A percentile compares a stretch with the other conserved stretches of the same genome.
phyloP scores from a whole-genome alignment of 2,888 invertebrate species.

The Stictocephala bisonia region DNA sequence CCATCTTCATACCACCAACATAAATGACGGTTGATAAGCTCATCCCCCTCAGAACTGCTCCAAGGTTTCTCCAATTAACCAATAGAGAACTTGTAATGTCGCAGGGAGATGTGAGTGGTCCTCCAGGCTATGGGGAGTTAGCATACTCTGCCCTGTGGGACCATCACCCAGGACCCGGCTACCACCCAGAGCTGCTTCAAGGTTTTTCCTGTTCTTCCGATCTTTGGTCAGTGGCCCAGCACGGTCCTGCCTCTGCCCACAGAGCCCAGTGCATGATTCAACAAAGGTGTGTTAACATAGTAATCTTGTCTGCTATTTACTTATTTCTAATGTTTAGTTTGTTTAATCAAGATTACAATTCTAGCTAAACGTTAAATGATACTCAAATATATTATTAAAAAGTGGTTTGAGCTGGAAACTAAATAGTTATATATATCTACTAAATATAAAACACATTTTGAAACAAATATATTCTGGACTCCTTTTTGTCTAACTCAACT shows the following conservation, averaged over 20 bases:
- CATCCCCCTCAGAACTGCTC: background rate
- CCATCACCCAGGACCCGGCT: constrained; percentile 67
- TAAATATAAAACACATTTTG: too few species aligned
- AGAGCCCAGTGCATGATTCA: constrained; percentile 53
- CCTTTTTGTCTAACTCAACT: too few species aligned
- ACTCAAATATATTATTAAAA: too few species aligned
- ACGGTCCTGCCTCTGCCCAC: constrained; percentile 54
- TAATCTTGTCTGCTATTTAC: too few species aligned
- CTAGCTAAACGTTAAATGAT: too few species aligned
- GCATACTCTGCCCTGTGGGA: constrained; percentile 74
- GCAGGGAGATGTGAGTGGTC: constrained; percentile 51
- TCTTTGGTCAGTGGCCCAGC: constrained; percentile 57
- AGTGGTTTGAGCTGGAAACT: too few species aligned
- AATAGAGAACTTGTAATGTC: background rate
- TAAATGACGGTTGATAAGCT: background rate
- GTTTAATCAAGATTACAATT: too few species aligned
- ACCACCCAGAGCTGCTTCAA: constrained; percentile 78
- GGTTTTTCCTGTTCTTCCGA: constrained; percentile 67
- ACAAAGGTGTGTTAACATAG: constrained; percentile 54
- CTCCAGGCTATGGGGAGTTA: constrained; percentile 56
- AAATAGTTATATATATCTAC: too few species aligned
- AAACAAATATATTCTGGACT: too few species aligned
- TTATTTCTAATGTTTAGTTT: too few species aligned
- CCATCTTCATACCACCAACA: background rate
- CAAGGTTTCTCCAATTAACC: background rate